Base-by-base conservation (phyloP, 2,113 vertebrate species). In the Caretta caretta region DNA sequence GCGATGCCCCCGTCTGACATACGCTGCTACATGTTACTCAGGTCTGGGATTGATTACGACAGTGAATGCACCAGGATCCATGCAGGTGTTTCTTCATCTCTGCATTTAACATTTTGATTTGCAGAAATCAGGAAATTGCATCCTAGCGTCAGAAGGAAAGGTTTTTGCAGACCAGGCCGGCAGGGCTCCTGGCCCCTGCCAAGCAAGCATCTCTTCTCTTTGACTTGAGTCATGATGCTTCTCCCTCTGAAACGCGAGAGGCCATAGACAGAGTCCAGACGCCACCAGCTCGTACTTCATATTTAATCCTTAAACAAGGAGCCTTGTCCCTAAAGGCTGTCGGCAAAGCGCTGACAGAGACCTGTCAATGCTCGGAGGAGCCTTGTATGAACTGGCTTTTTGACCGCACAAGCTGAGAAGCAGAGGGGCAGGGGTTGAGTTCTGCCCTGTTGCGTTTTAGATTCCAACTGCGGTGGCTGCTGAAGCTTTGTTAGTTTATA, bases 111-210 rank as follows among this genome's bases (percentile, higher is more conserved):
- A 59, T 80, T 85, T 31, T 11, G 46, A 83, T 25, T 3, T 48
- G 12, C 5, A 16, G 49, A 12, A 59, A 80, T 25, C 53, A 85
- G 54, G 38, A 76, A 89, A 50, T 27, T 31, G 57, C 53, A 56
- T 54, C 50, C 8, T 3, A 62, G 72, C 72, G 48, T 1, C 50
- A 22, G 20, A n/a, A 49, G 0, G 1, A 35, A 29, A 6, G 20
- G 0, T 2, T 84, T 89, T 17, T 65, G 29, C 84, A 65, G 25
- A 65, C 25, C 56, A 54, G 48, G 62, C 35, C 72, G 25, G 5
- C 38, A 25, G n/a, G 19, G 38, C n/a, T 75, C 35, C 17, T 82
- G 10, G 13, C 1, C 14, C 14, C 14, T 1, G 35, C 16, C 27
- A 42, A 76, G 42, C 83, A 42, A 31, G 62, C 24, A 27, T 27